phyloP scores from a whole-genome alignment of 2,797 vertebrate genomes.

The Taeniopygia guttata region DNA sequence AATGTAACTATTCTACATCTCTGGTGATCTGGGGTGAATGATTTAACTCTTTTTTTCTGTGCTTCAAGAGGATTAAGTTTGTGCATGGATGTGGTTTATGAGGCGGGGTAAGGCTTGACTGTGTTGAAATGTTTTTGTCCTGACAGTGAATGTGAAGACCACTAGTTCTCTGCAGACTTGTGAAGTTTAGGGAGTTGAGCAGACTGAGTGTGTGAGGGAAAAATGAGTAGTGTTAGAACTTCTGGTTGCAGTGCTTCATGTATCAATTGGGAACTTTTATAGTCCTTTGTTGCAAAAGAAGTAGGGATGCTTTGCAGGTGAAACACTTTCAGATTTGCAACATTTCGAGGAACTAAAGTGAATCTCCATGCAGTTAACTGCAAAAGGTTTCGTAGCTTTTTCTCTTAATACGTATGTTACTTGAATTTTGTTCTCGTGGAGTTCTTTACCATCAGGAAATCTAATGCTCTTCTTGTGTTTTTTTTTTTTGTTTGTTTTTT shows the following conservation, averaged over 20 bases:
- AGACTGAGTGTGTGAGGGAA: background rate
- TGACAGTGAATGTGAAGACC: background rate
- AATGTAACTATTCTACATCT: background rate
- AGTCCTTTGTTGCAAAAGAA: background rate
- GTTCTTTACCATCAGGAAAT: background rate
- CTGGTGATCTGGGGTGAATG: background rate
- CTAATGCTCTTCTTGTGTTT: background rate
- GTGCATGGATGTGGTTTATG: background rate
- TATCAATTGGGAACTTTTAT: background rate
- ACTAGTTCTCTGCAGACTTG: background rate
- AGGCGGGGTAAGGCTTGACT: background rate
- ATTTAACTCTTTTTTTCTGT: background rate
- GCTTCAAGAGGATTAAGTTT: background rate
- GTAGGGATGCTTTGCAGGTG: background rate
- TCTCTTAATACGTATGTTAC: background rate
- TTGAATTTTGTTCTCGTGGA: background rate
- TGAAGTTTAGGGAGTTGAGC: background rate
- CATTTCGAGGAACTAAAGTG: background rate
- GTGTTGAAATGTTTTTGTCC: background rate
- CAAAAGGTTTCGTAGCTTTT: background rate
- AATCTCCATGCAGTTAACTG: background rate
- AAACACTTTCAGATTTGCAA: background rate
- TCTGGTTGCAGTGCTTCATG: background rate
- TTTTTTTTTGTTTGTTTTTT: background rate
- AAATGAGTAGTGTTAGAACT: background rate